Percentiles rank a stretch among this genome's conserved stretches.
These are phyloP conservation scores for Apocheima hispidaria DNA, from an alignment of 2,888 invertebrate species.

Conservation along the genomic window DNA sequence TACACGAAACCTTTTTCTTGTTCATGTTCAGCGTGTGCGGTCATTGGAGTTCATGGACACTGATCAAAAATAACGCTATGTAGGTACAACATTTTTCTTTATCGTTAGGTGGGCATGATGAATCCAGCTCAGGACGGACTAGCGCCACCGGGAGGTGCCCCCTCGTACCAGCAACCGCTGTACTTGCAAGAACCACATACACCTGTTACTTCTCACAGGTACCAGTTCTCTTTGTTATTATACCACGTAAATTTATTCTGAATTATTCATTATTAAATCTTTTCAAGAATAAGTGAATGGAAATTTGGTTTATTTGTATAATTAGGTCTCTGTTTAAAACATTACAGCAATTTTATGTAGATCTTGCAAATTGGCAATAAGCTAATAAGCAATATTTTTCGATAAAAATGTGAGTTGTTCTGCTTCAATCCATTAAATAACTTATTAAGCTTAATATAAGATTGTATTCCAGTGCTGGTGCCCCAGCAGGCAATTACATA, in stretches of 20 bases:
- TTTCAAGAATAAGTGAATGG: too few species aligned
- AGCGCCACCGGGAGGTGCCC: conserved; percentile 86
- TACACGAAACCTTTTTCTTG: too few species aligned
- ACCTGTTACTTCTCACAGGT: conserved; percentile 81
- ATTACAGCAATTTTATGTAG: too few species aligned
- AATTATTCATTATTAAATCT: background rate
- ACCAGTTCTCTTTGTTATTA: conserved; percentile 37
- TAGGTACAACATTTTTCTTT: conserved; percentile 52
- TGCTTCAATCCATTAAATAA: background rate
- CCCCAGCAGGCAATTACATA: conserved; percentile 87
- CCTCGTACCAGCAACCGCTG: conserved; percentile 90
- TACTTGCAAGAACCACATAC: conserved; percentile 87
- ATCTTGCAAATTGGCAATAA: too few species aligned
- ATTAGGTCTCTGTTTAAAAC: too few species aligned
- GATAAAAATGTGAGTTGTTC: background rate
- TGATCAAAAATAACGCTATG: conserved; percentile 19
- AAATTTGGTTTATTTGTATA: too few species aligned
- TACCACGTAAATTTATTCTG: background rate
- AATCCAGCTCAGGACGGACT: conserved; percentile 88
- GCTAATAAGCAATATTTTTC: background rate
- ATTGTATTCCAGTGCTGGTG: conserved; percentile 72
- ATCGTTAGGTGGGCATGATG: conserved; percentile 86
- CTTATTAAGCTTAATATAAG: background rate
- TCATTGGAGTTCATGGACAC: conserved; percentile 16
- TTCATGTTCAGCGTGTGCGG: background rate